Conservation (phyloP, 2,113 vertebrate species). For the Menura novaehollandiae region DNA sequence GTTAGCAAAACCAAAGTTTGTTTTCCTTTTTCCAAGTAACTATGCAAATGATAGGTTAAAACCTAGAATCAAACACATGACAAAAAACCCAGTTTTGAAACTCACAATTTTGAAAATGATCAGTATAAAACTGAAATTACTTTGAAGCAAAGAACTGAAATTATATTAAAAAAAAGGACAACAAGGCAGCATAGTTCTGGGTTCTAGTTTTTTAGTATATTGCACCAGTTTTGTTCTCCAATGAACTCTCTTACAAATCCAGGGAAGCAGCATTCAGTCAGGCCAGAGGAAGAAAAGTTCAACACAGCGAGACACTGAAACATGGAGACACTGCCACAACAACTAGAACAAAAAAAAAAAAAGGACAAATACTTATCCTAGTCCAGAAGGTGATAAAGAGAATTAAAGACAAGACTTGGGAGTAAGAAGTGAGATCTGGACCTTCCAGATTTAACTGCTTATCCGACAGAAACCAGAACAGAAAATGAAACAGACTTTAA, state of each 20-base stretch:
- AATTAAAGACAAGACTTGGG: background rate
- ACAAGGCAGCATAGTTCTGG: background rate
- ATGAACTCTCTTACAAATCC: background rate
- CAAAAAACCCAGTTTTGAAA: background rate
- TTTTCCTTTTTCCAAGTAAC: background rate
- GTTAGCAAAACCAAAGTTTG: background rate
- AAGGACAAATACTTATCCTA: background rate
- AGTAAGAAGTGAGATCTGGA: background rate
- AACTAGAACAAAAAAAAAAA: background rate
- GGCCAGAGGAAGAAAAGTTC: background rate
- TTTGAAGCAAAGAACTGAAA: background rate
- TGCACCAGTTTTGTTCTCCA: background rate
- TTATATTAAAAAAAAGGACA: background rate
- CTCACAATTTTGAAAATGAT: background rate
- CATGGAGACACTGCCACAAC: background rate
- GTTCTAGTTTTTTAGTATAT: background rate
- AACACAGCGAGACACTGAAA: background rate
- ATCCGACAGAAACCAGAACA: background rate
- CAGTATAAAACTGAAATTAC: background rate
- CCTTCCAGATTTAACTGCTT: background rate
- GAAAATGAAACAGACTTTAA: background rate
- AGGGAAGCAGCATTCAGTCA: background rate
- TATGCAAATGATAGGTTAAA: background rate
- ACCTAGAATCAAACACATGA: background rate
- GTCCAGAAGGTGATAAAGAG: background rate